Conservation (phyloP, 1,140 invertebrate genomes). For the Macrobrachium rosenbergii region DNA sequence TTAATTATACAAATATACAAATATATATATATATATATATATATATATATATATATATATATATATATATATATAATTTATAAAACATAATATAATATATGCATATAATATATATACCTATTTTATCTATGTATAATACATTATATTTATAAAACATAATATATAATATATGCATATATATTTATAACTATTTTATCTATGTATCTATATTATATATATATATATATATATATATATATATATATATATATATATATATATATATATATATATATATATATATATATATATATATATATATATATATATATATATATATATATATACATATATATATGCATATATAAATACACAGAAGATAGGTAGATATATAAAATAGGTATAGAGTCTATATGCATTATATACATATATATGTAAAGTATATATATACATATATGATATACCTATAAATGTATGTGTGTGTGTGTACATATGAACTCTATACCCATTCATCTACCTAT, state of each 20-base stretch:
- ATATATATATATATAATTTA: neutral
- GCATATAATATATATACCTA: neutral
- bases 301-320: conserved; percentile 12
- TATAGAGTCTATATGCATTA: too few relatives aligned
- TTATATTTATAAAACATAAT: too few relatives aligned
- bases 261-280: too few relatives aligned
- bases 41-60: conserved; percentile 17
- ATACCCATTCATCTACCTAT: neutral
- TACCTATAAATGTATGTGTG: neutral
- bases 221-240: neutral
- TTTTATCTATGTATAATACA: too few relatives aligned
- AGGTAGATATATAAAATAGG: too few relatives aligned
- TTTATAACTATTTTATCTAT: too few relatives aligned
- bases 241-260: neutral
- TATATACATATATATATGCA: conserved; percentile 6
- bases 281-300: conserved; percentile 12
- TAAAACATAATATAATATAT: neutral
- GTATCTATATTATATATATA: neutral
- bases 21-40: conserved; percentile 4
- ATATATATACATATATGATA: too few relatives aligned
- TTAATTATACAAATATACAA: neutral
- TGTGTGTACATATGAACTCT: neutral
- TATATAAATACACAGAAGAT: too few relatives aligned
- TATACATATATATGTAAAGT: neutral
- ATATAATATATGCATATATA: too few relatives aligned